Conservation (phyloP, 2,797 vertebrate species). For the Paedocypris micromegethes region DNA sequence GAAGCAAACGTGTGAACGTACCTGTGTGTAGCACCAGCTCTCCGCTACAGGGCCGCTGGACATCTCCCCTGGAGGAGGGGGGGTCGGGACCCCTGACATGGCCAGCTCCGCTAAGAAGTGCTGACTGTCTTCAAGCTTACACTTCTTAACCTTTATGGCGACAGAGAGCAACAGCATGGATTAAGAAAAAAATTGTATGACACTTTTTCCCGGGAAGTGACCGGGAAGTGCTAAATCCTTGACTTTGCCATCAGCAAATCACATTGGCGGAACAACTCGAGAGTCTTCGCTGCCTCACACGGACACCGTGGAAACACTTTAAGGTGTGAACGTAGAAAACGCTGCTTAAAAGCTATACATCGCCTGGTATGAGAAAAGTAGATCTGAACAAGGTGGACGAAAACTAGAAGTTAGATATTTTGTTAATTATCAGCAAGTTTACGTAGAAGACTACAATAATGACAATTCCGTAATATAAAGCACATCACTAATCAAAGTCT, state of each 20-base stretch:
- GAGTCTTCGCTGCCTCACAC: slow-evolving; percentile 19
- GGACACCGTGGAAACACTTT: slow-evolving; percentile 35
- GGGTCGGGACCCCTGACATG: slow-evolving; percentile 92
- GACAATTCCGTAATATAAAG: too few species aligned
- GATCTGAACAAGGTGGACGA: too few species aligned
- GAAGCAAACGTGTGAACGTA: slow-evolving; percentile 48
- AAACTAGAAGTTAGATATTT: too few species aligned
- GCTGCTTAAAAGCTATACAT: too few species aligned
- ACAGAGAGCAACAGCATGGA: slow-evolving; percentile 26
- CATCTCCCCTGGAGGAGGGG: slow-evolving; percentile 92
- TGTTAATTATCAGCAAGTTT: neutral
- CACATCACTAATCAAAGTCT: too few species aligned
- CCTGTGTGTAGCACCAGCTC: slow-evolving; percentile 99
- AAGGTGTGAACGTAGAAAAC: slow-evolving; percentile 14
- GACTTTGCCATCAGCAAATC: slow-evolving; percentile 30
- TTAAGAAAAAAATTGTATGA: slow-evolving; percentile 29
- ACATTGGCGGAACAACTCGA: slow-evolving; percentile 29
- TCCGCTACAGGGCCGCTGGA: slow-evolving; percentile 93
- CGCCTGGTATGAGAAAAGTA: too few species aligned
- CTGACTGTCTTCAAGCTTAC: slow-evolving; percentile 58
- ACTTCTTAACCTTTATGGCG: slow-evolving; percentile 52
- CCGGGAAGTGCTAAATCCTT: slow-evolving; percentile 19
- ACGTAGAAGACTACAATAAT: slow-evolving; percentile 7
- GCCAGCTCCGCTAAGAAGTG: slow-evolving; percentile 64
- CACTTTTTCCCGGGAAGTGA: slow-evolving; percentile 7